Base-by-base conservation (phyloP, 2,888 invertebrate species). In the Adelognathus sp. region DNA sequence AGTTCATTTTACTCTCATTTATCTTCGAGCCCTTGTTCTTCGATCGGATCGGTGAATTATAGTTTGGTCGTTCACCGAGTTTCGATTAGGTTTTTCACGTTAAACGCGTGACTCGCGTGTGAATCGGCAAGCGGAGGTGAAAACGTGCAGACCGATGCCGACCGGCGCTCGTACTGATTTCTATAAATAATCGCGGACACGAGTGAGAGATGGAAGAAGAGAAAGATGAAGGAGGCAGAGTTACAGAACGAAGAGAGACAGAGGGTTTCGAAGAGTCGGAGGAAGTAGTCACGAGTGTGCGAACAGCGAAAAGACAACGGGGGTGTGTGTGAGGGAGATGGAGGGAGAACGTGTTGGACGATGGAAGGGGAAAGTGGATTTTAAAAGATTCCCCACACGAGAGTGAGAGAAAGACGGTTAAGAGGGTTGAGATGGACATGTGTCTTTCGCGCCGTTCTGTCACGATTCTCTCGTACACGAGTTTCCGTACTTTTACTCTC, bases 141-240 rank as follows among this genome's bases (percentile, higher is more conserved):
- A 66, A 79, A 73, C 86, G 87, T 87, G 86, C 85, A 85, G 85
- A 86, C 88, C 85, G 88, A 87, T 84, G 85, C 86, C 85, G 86
- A 88, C 87, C 88, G 87, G 87, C 84, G 87, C 86, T 86, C 85
- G 86, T 86, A 89, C 87, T 89, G 88, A 89, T 89, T 90, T 90
- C 90, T 90, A 90, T 90, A 88, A 90, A 90, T 90, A 90, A 90
- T 88, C 82, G 84, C 78, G 79, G 78, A 84, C 79, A 83, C 74
- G 16, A 75, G 80, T 79, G 67, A 83, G 82, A 84, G 82, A 76
- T 52, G 29, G 52, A 81, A 82, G 76, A 75, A 81, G 81, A 69
- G 63, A 76, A 61, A 46, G 52, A 66, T 36, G 63, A 60, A 72
- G 71, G 61, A 81, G 82, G 83, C 81, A 77, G 77, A 73, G 71